Evolutionary conservation across 2,797 vertebrate genomes (phyloP).

Genomic region (Pyrocephalus nanus): DNA sequence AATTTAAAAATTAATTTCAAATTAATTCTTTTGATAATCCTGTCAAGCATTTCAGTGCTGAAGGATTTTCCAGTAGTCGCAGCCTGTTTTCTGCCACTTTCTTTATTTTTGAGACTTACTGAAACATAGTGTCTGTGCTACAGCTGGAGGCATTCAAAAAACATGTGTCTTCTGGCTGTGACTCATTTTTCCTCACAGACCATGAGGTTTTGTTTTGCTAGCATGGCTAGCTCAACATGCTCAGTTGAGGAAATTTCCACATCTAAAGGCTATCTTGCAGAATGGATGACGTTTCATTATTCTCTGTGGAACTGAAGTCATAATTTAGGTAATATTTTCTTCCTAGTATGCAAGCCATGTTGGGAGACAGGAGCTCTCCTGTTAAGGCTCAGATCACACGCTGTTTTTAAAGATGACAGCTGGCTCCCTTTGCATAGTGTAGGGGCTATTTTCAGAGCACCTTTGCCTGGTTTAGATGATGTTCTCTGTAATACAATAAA

Average conservation of each 20-base stretch:
- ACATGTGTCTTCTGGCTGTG: neutral
- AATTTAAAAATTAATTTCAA: slow-evolving; percentile 38
- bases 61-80: neutral
- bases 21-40: slow-evolving; percentile 5
- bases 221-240: neutral
- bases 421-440: neutral
- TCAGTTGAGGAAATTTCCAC: neutral
- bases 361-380: neutral
- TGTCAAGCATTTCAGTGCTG: neutral
- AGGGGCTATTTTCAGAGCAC: neutral
- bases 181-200: neutral
- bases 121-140: neutral
- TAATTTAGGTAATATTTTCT: neutral
- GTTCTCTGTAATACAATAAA: neutral
- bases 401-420: neutral
- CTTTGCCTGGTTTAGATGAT: neutral
- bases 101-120: neutral
- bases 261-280: neutral
- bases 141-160: neutral
- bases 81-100: neutral
- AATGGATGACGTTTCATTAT: neutral
- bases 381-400: neutral
- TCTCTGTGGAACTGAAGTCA: neutral
- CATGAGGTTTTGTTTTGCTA: slow-evolving; percentile 8
- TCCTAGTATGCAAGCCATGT: neutral